phyloP scores from a whole-genome alignment of 1,140 invertebrate species.

The Diprion similis region DNA sequence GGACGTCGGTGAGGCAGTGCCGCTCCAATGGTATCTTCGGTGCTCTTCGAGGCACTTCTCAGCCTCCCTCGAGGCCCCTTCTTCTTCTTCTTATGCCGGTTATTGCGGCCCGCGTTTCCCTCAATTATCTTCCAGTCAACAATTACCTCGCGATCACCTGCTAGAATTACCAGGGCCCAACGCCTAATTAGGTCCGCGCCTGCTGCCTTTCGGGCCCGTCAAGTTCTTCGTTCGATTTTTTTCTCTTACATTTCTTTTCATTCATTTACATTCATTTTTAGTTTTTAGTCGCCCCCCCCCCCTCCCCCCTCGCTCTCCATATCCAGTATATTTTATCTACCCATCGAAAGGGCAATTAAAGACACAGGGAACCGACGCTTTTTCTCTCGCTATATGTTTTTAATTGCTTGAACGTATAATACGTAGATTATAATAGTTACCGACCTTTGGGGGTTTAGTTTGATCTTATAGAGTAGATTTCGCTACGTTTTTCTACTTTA shows the following conservation, averaged over 20 bases:
- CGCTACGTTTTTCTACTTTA: too few species aligned
- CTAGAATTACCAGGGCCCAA: background rate
- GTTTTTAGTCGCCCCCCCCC: background rate
- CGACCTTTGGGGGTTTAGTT: too few species aligned
- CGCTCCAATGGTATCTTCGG: too few species aligned
- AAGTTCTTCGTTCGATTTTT: background rate
- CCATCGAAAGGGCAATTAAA: background rate
- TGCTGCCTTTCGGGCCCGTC: conserved; percentile 2
- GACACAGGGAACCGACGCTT: background rate
- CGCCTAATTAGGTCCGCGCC: background rate
- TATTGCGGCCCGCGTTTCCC: background rate
- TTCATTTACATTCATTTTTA: background rate
- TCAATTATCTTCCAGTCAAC: conserved; percentile 5
- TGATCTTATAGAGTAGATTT: too few species aligned
- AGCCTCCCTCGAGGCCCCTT: background rate
- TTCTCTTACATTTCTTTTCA: background rate
- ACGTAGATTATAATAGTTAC: too few species aligned
- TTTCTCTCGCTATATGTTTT: too few species aligned
- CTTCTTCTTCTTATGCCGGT: background rate
- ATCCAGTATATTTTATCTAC: too few species aligned
- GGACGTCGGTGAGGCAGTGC: background rate
- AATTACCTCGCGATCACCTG: conserved; percentile 1
- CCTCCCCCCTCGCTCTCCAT: background rate
- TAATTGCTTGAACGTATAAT: too few species aligned
- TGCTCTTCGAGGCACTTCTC: background rate